Percentiles rank a stretch among this genome's conserved stretches.
Conservation (phyloP, 2,888 invertebrate genomes). For the Oligia fasciuncula region DNA sequence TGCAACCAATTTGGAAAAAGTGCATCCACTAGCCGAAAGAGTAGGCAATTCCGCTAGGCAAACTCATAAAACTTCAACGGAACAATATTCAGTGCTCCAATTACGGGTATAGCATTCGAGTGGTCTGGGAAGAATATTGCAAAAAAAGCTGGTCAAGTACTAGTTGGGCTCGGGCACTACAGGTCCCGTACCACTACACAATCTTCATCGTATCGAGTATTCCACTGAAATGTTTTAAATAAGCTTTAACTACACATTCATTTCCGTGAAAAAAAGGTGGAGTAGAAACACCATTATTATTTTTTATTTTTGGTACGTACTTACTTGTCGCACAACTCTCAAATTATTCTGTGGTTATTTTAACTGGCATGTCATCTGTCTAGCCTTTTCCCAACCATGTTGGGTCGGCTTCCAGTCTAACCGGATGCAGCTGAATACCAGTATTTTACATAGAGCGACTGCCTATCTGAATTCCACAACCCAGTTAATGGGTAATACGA, state of each 20-base stretch:
- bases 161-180: neutral
- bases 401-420: too few species aligned
- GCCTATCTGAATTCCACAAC: too few species aligned
- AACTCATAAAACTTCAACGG: conserved; percentile 73
- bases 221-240: too few species aligned
- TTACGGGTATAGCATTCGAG: conserved; percentile 75
- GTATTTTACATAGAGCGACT: too few species aligned
- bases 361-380: too few species aligned
- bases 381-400: too few species aligned
- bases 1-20: conserved; percentile 55
- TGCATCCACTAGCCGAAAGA: conserved; percentile 61
- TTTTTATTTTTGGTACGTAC: too few species aligned
- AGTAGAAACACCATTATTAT: neutral
- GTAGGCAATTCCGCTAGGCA: conserved; percentile 66
- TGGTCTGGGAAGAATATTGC: conserved; percentile 69
- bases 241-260: too few species aligned
- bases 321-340: too few species aligned
- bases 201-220: neutral
- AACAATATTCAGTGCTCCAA: conserved; percentile 78
- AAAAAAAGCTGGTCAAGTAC: conserved; percentile 49
- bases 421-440: too few species aligned
- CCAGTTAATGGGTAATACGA: too few species aligned
- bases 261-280: neutral
- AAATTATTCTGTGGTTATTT: too few species aligned
- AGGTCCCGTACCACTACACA: neutral